Evolutionary conservation across 2,797 vertebrate genomes (phyloP).

Genomic region (Esox lucius): DNA sequence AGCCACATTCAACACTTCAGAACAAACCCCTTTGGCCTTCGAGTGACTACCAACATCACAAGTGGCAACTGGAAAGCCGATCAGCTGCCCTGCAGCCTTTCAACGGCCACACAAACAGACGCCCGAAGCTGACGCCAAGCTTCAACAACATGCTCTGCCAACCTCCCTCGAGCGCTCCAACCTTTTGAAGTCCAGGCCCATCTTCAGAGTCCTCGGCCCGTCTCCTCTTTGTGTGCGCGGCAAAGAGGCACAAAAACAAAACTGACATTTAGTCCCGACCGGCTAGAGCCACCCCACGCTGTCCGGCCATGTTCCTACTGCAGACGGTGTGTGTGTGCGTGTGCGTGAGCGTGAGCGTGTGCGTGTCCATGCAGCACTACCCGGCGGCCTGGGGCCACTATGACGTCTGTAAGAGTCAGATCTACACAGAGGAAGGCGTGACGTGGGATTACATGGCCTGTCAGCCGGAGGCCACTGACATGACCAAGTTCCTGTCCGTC

Average conservation of each 20-base stretch:
- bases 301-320: conserved; percentile 85
- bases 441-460: conserved; percentile 99
- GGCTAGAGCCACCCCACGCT: conserved; percentile 83
- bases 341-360: conserved; percentile 77
- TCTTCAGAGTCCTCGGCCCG: conserved; percentile 40
- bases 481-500: conserved; percentile 96
- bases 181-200: conserved; percentile 47
- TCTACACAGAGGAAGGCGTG: conserved; percentile 94
- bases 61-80: too few species aligned
- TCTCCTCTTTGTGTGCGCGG: neutral
- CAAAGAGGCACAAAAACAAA: conserved; percentile 4
- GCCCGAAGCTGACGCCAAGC: too few species aligned
- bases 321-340: conserved; percentile 86
- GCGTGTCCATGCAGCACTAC: conserved; percentile 88
- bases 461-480: conserved; percentile 95
- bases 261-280: conserved; percentile 19
- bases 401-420: conserved; percentile 95
- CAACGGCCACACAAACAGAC: conserved; percentile 21
- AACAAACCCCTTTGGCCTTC: conserved; percentile 11
- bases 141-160: conserved; percentile 67
- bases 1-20: conserved; percentile 35
- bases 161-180: conserved; percentile 66
- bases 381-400: conserved; percentile 96
- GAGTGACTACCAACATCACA: too few species aligned
- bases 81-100: too few species aligned